These are phyloP conservation scores for Sycophila texana DNA, from an alignment of 2,888 invertebrate species.

Conservation along the genomic window DNA sequence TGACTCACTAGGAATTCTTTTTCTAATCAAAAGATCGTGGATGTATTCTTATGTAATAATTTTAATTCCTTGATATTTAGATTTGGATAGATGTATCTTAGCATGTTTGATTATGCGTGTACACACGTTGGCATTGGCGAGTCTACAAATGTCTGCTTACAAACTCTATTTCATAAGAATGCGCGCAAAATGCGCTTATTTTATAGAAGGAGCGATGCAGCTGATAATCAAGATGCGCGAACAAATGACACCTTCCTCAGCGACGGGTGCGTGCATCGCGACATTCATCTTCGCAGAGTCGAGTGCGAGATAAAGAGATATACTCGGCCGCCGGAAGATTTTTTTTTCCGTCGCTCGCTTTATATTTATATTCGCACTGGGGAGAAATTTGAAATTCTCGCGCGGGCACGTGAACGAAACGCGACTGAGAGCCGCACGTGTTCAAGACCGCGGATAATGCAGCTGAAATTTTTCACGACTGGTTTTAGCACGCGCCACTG, in stretches of 20 bases:
- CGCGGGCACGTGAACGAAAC: conserved; percentile 6
- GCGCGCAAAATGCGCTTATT: neutral
- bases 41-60: no score
- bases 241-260: conserved; percentile 47
- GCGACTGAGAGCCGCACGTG: neutral
- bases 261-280: conserved; percentile 27
- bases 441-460: neutral
- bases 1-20: no score
- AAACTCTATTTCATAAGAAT: neutral
- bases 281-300: conserved; percentile 16
- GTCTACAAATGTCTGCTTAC: neutral
- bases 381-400: conserved; percentile 24
- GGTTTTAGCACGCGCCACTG: neutral
- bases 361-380: conserved; percentile 17
- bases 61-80: no score
- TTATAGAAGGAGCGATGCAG: conserved; percentile 15
- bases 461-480: neutral
- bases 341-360: conserved; percentile 22
- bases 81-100: neutral
- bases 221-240: conserved; percentile 50
- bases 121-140: neutral
- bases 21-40: no score
- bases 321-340: conserved; percentile 36
- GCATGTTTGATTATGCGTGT: neutral
- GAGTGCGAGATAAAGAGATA: neutral